Percentiles rank a stretch among this genome's conserved stretches.
phyloP scores from a whole-genome alignment of 2,888 invertebrate species.

The Aleiodes testaceus region DNA sequence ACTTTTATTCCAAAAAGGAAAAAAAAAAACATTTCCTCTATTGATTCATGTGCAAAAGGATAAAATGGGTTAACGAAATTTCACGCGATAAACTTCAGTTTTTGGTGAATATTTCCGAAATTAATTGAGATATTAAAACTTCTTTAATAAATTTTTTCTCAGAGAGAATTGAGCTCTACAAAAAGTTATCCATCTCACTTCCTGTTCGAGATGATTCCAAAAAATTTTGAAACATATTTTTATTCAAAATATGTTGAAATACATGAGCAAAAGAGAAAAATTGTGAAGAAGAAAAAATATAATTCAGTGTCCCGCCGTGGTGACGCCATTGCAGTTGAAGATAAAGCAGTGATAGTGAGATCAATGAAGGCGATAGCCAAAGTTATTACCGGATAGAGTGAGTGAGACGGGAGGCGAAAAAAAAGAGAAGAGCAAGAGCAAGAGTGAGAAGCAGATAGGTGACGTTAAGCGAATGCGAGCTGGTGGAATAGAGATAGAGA shows the following conservation, averaged over 20 bases:
- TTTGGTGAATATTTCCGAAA: too few species aligned
- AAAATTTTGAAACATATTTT: too few species aligned
- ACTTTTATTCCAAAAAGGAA: too few species aligned
- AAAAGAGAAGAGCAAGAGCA: slow-evolving; percentile 68
- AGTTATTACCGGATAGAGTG: slow-evolving; percentile 73
- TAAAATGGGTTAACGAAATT: too few species aligned
- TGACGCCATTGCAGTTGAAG: slow-evolving; percentile 69
- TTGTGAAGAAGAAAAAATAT: slow-evolving; percentile 34
- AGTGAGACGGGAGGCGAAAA: slow-evolving; percentile 58
- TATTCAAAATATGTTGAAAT: not conserved
- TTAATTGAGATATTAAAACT: too few species aligned
- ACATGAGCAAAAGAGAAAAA: slow-evolving; percentile 39
- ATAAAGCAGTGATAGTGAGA: slow-evolving; percentile 72
- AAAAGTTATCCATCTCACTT: too few species aligned
- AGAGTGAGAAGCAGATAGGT: slow-evolving; percentile 68
- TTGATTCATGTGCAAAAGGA: too few species aligned
- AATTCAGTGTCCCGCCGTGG: slow-evolving; percentile 60
- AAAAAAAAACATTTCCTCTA: too few species aligned
- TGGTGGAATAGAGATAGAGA: slow-evolving; percentile 40
- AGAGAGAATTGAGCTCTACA: too few species aligned
- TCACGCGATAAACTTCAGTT: too few species aligned
- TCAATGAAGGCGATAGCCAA: slow-evolving; percentile 72
- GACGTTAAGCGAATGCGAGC: slow-evolving; percentile 40
- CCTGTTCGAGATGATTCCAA: too few species aligned
- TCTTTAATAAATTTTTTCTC: too few species aligned